These are phyloP conservation scores for Papilio glaucus DNA, from an alignment of 1,140 invertebrate species.

Conservation along the genomic window DNA sequence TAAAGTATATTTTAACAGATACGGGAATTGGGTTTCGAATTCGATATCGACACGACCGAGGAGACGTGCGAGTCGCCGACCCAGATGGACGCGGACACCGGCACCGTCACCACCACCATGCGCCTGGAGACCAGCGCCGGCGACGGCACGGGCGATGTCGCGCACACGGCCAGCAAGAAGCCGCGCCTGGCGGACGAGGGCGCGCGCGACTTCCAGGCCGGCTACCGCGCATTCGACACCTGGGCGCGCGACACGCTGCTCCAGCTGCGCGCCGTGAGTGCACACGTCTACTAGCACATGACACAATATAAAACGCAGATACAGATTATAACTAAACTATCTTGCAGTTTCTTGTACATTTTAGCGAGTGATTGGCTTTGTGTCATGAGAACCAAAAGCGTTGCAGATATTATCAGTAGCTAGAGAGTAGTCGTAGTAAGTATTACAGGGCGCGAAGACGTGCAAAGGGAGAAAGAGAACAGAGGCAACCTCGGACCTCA, in stretches of 20 bases:
- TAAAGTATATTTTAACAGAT: no score
- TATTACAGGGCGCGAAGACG: no score
- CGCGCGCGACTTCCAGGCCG: constrained; percentile 61
- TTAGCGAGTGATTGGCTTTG: no score
- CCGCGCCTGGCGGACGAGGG: constrained; percentile 72
- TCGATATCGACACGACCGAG: constrained; percentile 78
- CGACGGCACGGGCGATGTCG: constrained; percentile 46
- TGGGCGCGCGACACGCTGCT: constrained; percentile 60
- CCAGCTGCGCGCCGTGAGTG: constrained; percentile 45
- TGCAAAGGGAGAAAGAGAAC: no score
- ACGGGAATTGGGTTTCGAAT: constrained; percentile 85
- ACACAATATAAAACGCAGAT: background rate
- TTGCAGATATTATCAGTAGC: no score
- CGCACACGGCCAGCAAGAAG: constrained; percentile 81
- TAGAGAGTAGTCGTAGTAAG: no score
- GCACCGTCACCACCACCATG: no score
- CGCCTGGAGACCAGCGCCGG: constrained; percentile 15
- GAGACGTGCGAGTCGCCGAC: constrained; percentile 51
- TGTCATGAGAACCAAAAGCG: no score
- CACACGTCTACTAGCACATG: no score
- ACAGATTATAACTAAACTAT: no score
- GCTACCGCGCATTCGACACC: constrained; percentile 57
- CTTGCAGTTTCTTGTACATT: background rate
- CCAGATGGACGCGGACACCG: constrained; percentile 39
- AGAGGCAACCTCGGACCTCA: no score